Conservation (phyloP, 2,113 vertebrate genomes). For the Ageneiosus marmoratus region DNA sequence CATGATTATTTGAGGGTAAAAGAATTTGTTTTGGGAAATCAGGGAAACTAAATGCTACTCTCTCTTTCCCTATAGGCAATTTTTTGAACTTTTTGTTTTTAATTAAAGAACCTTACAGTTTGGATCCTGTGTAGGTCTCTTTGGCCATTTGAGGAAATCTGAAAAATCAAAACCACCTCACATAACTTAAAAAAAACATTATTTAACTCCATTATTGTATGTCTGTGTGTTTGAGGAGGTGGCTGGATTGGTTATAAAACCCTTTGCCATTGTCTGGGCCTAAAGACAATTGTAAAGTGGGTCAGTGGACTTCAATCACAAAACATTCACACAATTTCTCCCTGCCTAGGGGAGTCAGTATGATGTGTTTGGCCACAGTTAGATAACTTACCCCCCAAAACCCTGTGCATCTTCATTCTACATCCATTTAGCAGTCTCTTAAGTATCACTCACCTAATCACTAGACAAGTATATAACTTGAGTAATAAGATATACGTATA, state of each 20-base stretch:
- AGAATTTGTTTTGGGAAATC: not conserved
- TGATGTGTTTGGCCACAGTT: conserved; percentile 30
- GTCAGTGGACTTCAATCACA: conserved; percentile 73
- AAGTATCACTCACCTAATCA: not conserved
- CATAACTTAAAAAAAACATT: not conserved
- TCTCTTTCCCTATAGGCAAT: not conserved
- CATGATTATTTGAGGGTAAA: not conserved
- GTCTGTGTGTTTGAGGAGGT: conserved; percentile 57
- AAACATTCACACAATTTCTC: conserved; percentile 62
- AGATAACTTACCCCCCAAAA: conserved; percentile 33
- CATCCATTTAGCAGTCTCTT: not conserved
- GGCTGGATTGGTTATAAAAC: conserved; percentile 73
- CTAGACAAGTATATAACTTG: not conserved
- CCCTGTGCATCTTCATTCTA: not conserved
- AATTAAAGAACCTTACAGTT: not conserved
- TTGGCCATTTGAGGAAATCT: not conserved
- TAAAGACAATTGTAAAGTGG: conserved; percentile 79
- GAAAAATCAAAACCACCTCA: not conserved
- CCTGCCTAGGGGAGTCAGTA: conserved; percentile 52
- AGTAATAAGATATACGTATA: not conserved
- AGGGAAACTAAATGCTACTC: not conserved
- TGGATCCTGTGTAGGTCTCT: not conserved
- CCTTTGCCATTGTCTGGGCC: conserved; percentile 70
- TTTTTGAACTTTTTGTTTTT: not conserved
- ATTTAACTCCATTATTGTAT: not conserved